Evolutionary conservation across 2,888 invertebrate species (phyloP), one percentile per base, ranked within the genome.

Genomic region (Cinara cedri): DNA sequence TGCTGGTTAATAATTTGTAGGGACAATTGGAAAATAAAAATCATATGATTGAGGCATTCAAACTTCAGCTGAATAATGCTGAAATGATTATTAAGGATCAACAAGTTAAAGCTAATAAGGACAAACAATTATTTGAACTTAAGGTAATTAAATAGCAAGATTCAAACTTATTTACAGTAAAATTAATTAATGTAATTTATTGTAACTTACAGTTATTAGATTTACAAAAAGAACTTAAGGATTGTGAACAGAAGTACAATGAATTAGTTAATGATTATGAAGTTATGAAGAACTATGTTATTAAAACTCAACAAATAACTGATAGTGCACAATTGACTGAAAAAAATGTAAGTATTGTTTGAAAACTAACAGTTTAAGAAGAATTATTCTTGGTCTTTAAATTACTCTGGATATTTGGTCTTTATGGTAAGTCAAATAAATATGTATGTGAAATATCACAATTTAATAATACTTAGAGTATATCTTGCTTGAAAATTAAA

Each of bases 221-320:
- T 9, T 49, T 57, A 1, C 46, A 76, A 49, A 76, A 49, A 10
- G 26, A 76, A 68, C 46, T 76, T 57, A 68, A 57, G 16, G 55
- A 68, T 9, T 19, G 19, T 16, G 11, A 76, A 19, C 16, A 46
- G 3, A 76, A 68, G 10, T 68, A 76, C 8, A 19, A 55, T 11
- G 76, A 76, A 66, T 46, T 76, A 76, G 4, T 76, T 34, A 68
- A 68, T 49, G 66, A 76, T 66, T 76, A 57, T 34, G 66, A 76
- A 55, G 21, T 26, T 57, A 19, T 76, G 26, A 57, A 76, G 1
- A 46, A 55, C 19, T 68, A 76, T 57, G 11, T 66, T 19, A 68
- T 68, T 57, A 19, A 76, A 21, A 76, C 46, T 46, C 46, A 66
- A 66, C 66, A 63, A 54, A 24, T 14, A 9, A 54, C 63, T 54